phyloP scores from a whole-genome alignment of 2,888 invertebrate genomes.

The Eupithecia pulchellata region DNA sequence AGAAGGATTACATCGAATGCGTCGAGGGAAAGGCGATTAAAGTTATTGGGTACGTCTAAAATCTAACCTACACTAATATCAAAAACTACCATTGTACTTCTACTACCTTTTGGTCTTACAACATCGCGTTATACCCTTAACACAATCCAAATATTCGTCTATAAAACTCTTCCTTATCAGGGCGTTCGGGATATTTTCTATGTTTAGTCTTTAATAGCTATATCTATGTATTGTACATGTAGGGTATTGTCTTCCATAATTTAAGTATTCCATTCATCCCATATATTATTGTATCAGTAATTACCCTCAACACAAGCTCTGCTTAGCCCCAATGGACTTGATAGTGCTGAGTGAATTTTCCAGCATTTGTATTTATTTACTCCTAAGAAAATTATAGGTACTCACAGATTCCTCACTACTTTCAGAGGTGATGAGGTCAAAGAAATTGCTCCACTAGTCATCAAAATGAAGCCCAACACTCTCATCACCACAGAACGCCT shows the following conservation, averaged over 20 bases:
- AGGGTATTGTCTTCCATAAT: too few relatives aligned
- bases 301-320: too few relatives aligned
- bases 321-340: too few relatives aligned
- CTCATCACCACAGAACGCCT: constrained; percentile 81
- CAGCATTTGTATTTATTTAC: too few relatives aligned
- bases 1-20: constrained; percentile 90
- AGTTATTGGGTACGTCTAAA: constrained; percentile 87
- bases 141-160: not conserved
- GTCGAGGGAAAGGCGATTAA: constrained; percentile 91
- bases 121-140: not conserved
- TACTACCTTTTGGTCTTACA: not conserved
- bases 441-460: constrained; percentile 86
- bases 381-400: not conserved
- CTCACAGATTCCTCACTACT: constrained; percentile 14
- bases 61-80: not conserved
- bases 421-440: constrained; percentile 83
- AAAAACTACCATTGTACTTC: not conserved
- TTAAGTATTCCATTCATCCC: too few relatives aligned
- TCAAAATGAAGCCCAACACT: constrained; percentile 87
- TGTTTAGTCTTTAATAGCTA: too few relatives aligned
- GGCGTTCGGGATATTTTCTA: too few relatives aligned
- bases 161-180: too few relatives aligned
- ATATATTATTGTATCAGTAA: too few relatives aligned
- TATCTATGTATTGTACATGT: too few relatives aligned
- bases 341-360: too few relatives aligned